Base-by-base conservation (phyloP, 2,888 invertebrate genomes). In the Rotaria sp. region DNA sequence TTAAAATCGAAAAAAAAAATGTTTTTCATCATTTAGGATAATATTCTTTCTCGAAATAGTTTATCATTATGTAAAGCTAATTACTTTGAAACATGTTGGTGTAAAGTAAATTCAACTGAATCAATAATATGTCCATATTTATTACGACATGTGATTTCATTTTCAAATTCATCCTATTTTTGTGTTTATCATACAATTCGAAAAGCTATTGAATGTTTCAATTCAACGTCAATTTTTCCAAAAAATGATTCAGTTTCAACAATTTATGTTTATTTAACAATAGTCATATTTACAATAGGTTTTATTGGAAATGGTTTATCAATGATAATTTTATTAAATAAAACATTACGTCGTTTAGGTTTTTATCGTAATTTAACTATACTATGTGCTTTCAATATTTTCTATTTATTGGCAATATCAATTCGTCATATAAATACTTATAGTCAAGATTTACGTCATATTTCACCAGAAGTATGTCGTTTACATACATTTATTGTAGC, bases 71-170 rank as follows among this genome's bases (percentile, higher is more conserved):
- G 45, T 80, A 24, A 35, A 80, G 41, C 26, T 13, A 13, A 80
- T 80, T 80, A 80, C 45, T 80, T 80, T 45, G 13, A 80, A 41
- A 13, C 80, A 80, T 80, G 80, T 80, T 80, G 80, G 80, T 45
- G 80, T 45, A 11, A 24, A 26, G 24, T 45, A 21, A 80, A 41
- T 45, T 45, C 41, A 13, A n/a, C 41, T 2, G 26, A 24, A 18
- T 3, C 45, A 24, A 45, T 15, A 80, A 38, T 45, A 80, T 80
- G 80, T 80, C 11, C 41, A 18, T 80, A 45, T 80, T 26, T 80
- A 10, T 80, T 80, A 45, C 38, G 24, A 11, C 3, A 80, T 80
- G 80, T 35, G 1, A 18, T 1, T n/a, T 80, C 80, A 15, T 13
- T 10, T 26, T 80, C 80, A 3, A 80, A 80, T 80, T 41, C 80